Evolutionary conservation across 2,113 vertebrate species (phyloP), one percentile per base, ranked within the genome.

Genomic region (Ariopsis seemanni): DNA sequence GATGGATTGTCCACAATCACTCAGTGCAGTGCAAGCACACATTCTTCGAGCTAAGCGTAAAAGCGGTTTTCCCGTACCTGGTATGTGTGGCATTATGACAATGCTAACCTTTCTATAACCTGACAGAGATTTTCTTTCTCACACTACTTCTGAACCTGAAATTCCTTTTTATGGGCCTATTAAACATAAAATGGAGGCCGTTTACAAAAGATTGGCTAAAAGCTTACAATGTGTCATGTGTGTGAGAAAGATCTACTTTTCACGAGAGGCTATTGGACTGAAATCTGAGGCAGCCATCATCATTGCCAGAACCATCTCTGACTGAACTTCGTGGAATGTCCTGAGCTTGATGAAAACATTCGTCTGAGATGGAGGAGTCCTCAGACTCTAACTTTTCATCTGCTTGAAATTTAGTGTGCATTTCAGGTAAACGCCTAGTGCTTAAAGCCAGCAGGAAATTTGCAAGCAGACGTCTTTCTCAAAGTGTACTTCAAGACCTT

Each of bases 1-100:
- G 72, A 65, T 30, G 3, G 55, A 57, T 75, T 74, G 75, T 78
- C 78, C 48, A 72, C 86, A 87, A 80, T 89, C 57, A 48, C 60
- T 81, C 88, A 69, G 12, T 48, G 57, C 55, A 30, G 52, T 88
- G 57, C 65, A 85, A 82, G 84, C 84, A 80, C 0, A 34, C 30
- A 10, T 67, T 86, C 80, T 25, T 42, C 27, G 2, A 12, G 57
- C 10, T 42, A 10, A 84, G 55, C 25, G 50, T 34, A 53, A 58
- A 57, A 34, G 18, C 48, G 1, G 50, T 27, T 63, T 82, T 82
- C 42, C 22, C 82, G 20, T 75, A 58, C 81, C 58, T 77, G 69
- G 83, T 57, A 85, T 87, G 67, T 18, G 30, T 63, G 57, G 55
- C 72, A 58, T 75, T 48, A 50, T 55, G 63, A 52, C 30, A 6